Evolutionary conservation across 2,113 vertebrate genomes (phyloP).

Genomic region (Excalfactoria chinensis): DNA sequence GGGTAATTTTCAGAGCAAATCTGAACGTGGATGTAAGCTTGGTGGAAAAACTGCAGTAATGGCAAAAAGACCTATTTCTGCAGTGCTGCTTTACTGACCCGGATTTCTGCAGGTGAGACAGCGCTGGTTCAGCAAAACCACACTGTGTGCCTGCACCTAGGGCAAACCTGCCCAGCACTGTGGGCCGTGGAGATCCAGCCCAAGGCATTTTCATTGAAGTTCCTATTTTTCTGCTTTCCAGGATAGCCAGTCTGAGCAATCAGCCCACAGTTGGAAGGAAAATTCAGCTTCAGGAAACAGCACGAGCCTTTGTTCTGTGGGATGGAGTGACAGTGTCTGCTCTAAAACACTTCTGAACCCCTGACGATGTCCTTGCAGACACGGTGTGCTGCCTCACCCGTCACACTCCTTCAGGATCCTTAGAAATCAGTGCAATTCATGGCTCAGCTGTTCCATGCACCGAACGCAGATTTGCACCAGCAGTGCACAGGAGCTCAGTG

Average conservation of each 20-base stretch:
- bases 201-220: neutral
- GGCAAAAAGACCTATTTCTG: neutral
- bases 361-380: neutral
- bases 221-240: neutral
- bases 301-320: neutral
- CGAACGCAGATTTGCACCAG: neutral
- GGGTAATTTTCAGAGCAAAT: neutral
- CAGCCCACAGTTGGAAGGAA: neutral
- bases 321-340: neutral
- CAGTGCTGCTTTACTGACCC: neutral
- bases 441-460: neutral
- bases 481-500: neutral
- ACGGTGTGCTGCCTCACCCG: slow-evolving; percentile 1
- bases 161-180: neutral
- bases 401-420: neutral
- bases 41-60: neutral
- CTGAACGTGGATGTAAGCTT: neutral
- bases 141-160: neutral
- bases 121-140: neutral
- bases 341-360: neutral
- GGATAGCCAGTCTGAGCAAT: neutral
- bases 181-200: neutral
- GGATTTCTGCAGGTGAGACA: neutral
- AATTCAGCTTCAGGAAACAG: neutral
- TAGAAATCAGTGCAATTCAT: neutral